Percentiles rank a stretch among this genome's conserved stretches.
Evolutionary conservation across 2,113 vertebrate genomes (phyloP).

Genomic region (pig (Sus scrofa)): DNA sequence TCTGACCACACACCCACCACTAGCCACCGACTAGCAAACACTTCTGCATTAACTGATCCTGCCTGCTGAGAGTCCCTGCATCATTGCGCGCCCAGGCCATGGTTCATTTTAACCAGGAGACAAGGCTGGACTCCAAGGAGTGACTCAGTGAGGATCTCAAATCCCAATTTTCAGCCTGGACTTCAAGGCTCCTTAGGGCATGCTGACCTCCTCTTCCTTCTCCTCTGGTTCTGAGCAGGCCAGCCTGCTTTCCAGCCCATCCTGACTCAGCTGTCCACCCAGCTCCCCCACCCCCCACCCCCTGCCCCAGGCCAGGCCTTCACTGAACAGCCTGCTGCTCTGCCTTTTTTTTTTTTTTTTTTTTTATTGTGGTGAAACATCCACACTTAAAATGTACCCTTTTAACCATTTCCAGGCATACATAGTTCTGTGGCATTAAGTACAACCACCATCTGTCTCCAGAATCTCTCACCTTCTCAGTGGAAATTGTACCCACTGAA

Average conservation of each 20-base stretch:
- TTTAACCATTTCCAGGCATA: not conserved
- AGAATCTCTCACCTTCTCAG: not conserved
- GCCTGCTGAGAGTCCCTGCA: not conserved
- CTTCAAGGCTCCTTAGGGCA: not conserved
- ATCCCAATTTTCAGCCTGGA: not conserved
- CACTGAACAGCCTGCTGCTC: not conserved
- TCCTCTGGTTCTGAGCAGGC: not conserved
- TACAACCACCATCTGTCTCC: not conserved
- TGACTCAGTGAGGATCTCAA: conserved; percentile 45
- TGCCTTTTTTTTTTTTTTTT: not conserved
- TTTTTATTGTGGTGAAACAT: not conserved
- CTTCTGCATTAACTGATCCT: not conserved
- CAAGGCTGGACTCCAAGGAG: not conserved
- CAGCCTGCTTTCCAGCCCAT: not conserved
- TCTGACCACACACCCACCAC: not conserved
- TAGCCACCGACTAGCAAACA: not conserved
- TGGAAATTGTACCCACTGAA: not conserved
- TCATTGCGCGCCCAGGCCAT: not conserved
- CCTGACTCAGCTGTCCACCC: too few relatives aligned
- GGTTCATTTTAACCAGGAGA: not conserved
- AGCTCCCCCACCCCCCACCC: too few relatives aligned
- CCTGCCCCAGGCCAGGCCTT: not conserved
- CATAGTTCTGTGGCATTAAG: too few relatives aligned
- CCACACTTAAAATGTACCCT: not conserved
- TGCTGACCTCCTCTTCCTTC: not conserved